Evolutionary conservation across 1,140 invertebrate species (phyloP), one percentile per base, ranked within the genome.

Genomic region (Trachymyrmex septentrionalis): DNA sequence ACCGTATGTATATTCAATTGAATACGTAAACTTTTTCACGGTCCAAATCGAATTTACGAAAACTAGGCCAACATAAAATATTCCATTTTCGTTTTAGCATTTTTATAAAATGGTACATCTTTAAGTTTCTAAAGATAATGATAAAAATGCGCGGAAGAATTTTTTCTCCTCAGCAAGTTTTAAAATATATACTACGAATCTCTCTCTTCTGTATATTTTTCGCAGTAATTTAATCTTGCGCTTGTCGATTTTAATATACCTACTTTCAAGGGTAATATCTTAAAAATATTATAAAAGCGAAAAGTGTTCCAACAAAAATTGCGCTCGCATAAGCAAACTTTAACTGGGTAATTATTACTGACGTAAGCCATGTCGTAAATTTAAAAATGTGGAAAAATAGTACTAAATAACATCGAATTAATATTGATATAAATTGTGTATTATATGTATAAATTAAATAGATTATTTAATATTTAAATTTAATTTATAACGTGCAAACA

Each of bases 191-290:
- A 34, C 30, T 16, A 3, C 38, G 19, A n/a, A 38, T 38, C 34
- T 38, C 34, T 38, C 34, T 38, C 34, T n/a, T 55, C 63, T 21
- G 10, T 81, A 24, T 21, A 64, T 64, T 30, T 84, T 21, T 61
- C 24, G 50, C 19, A 61, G 57, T 84, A 84, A 84, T 73, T 73
- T 61, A 1, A 73, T 61, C 14, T 10, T 34, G 30, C 6, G 53
- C 16, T 59, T n/a, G 66, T 44, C 16, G 14, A 81, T n/a, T 72
- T 72, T 61, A 14, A 38, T 9, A 73, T 44, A 61, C 38, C 61
- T 61, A 12, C 48, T 48, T 59, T 38, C 24, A 16, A 71, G 10
- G 24, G 5, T 38, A 57, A 38, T 53, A 44, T 27, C 2, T 19
- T 57, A 44, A 73, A 84, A 84, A 48, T 61, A 30, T 30, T 27